A percentile compares a stretch with the other conserved stretches of the same genome.
phyloP scores from a whole-genome alignment of 2,888 invertebrate genomes.

The Andrena camellia region DNA sequence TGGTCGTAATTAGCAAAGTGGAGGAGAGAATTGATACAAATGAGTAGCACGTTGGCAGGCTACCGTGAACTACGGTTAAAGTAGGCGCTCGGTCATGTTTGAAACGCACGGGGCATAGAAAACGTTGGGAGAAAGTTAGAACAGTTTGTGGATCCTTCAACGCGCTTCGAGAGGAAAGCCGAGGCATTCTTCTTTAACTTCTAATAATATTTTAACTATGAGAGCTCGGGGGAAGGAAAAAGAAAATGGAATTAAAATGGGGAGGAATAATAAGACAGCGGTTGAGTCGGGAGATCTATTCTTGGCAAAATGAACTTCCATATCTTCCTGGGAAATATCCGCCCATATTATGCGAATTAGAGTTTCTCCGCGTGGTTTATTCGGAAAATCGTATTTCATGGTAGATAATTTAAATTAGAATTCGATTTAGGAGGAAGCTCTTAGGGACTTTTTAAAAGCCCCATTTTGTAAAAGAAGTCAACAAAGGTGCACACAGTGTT shows the following conservation, averaged over 20 bases:
- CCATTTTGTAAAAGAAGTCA: too few species aligned
- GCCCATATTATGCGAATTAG: conserved; percentile 5
- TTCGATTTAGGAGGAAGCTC: not conserved
- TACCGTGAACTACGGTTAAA: not conserved
- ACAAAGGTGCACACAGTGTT: too few species aligned
- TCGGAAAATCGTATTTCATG: conserved; percentile 6
- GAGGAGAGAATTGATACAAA: conserved; percentile 2
- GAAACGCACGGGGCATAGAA: not conserved
- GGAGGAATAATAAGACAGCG: not conserved
- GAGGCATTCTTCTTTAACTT: not conserved
- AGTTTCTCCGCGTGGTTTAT: not conserved
- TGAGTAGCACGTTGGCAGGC: not conserved
- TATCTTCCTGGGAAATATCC: not conserved
- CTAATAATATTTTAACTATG: not conserved
- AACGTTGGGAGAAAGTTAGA: not conserved
- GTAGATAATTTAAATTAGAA: not conserved
- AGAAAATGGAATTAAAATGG: not conserved
- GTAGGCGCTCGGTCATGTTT: not conserved
- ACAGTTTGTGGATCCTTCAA: not conserved
- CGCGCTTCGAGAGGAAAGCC: not conserved
- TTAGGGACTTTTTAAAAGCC: too few species aligned
- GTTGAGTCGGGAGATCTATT: conserved; percentile 3
- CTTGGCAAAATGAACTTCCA: conserved; percentile 9
- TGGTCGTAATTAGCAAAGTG: not conserved
- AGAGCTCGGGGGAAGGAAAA: not conserved